phyloP scores from a whole-genome alignment of 2,888 invertebrate species.

The Drosophila colorata region DNA sequence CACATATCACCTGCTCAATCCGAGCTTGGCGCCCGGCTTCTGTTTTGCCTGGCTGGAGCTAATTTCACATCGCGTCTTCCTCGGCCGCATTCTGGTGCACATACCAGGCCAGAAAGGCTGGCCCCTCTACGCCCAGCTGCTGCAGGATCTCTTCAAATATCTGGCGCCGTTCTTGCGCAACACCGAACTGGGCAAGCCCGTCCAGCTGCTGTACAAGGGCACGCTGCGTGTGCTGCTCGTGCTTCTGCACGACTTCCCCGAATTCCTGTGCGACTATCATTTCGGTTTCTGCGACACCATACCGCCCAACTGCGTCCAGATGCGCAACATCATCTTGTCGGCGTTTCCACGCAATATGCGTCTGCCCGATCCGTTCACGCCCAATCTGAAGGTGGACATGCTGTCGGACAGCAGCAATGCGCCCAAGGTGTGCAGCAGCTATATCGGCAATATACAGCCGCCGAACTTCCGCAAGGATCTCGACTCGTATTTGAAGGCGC shows the following conservation, averaged over 20 bases:
- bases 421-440: conserved; percentile 95
- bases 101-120: conserved; percentile 98
- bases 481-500: conserved; percentile 97
- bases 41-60: conserved; percentile 99
- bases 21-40: conserved; percentile 97
- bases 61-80: conserved; percentile 97
- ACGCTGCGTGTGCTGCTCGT: conserved; percentile 97
- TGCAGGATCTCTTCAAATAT: conserved; percentile 98
- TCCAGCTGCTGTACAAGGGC: conserved; percentile 97
- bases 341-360: conserved; percentile 99
- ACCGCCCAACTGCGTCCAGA: conserved; percentile 99
- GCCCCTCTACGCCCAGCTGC: conserved; percentile 98
- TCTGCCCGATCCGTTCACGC: conserved; percentile 99
- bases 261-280: conserved; percentile 99
- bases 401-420: conserved; percentile 94
- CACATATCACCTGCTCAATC: conserved; percentile 96
- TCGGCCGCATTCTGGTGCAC: conserved; percentile 95
- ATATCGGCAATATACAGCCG: conserved; percentile 94
- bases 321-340: conserved; percentile 98
- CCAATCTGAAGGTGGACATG: conserved; percentile 96
- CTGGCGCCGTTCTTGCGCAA: conserved; percentile 98
- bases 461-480: conserved; percentile 96
- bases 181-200: conserved; percentile 97
- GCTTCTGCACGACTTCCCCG: conserved; percentile 98
- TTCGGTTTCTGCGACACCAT: conserved; percentile 99